Evolutionary conservation across 2,888 invertebrate species (phyloP).

Genomic region (Hydrotaea cyrtoneurina): DNA sequence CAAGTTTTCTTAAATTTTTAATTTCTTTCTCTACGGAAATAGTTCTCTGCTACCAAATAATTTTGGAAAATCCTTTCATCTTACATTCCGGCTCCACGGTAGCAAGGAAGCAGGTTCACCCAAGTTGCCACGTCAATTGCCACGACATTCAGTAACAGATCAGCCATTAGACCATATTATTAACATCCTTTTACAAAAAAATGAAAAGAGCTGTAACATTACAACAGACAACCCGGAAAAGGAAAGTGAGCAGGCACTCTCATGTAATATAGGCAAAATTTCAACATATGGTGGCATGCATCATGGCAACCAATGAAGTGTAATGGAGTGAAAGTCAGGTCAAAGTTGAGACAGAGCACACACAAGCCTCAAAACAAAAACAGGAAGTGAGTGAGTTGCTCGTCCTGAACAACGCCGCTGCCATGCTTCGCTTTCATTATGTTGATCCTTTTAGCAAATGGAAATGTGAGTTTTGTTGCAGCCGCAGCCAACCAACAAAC

Average conservation of each 20-base stretch:
- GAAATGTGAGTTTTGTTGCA: slow-evolving; percentile 2
- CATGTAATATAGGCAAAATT: neutral
- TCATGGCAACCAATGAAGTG: slow-evolving; percentile 53
- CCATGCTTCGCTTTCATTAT: neutral
- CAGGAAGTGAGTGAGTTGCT: neutral
- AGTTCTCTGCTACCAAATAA: too few species aligned
- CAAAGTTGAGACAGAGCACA: neutral
- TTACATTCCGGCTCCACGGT: too few species aligned
- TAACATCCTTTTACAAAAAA: slow-evolving; percentile 38
- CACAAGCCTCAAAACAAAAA: neutral
- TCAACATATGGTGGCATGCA: slow-evolving; percentile 21
- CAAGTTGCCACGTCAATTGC: too few species aligned
- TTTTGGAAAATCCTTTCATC: too few species aligned
- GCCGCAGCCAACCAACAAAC: too few species aligned
- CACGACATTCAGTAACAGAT: slow-evolving; percentile 22
- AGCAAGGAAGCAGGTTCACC: too few species aligned
- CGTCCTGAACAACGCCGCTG: too few species aligned
- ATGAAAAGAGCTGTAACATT: neutral
- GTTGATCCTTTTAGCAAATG: slow-evolving; percentile 21
- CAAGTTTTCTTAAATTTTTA: too few species aligned
- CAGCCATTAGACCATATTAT: slow-evolving; percentile 33
- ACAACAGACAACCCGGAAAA: neutral
- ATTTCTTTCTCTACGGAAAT: too few species aligned
- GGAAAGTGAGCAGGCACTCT: neutral
- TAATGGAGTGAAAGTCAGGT: slow-evolving; percentile 24